These are phyloP conservation scores for Ormyrus rosae DNA, from an alignment of 2,888 invertebrate genomes.

Conservation along the genomic window DNA sequence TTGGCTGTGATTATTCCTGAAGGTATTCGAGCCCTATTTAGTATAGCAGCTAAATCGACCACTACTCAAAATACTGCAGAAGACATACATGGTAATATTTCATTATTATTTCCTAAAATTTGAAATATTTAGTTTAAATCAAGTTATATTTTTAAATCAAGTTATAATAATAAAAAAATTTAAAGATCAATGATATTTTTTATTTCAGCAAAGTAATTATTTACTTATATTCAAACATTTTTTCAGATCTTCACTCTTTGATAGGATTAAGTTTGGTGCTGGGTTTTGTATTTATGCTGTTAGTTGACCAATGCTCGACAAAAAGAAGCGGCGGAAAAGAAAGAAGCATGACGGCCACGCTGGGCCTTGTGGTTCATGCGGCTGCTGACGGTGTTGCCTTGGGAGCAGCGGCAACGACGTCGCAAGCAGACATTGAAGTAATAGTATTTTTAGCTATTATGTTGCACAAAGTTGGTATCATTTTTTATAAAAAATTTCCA, in stretches of 20 bases:
- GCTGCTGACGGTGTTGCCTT: conserved; percentile 99
- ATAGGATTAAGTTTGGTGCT: conserved; percentile 95
- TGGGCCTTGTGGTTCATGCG: conserved; percentile 98
- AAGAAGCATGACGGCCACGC: conserved; percentile 93
- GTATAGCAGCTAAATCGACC: conserved; percentile 45
- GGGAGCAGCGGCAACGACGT: conserved; percentile 98
- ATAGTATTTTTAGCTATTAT: conserved; percentile 99
- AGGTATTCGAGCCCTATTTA: conserved; percentile 90
- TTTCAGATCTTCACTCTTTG: conserved; percentile 83
- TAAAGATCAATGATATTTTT: conserved; percentile 1
- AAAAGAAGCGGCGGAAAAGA: conserved; percentile 81
- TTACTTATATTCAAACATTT: background rate
- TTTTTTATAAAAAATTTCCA: conserved; percentile 1
- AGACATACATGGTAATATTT: too few species aligned
- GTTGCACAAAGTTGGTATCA: conserved; percentile 89
- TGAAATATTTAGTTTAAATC: too few species aligned
- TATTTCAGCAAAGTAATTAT: conserved; percentile 11
- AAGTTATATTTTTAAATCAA: background rate
- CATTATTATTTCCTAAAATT: too few species aligned
- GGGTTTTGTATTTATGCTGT: conserved; percentile 98
- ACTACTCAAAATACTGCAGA: conserved; percentile 58
- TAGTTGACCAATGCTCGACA: conserved; percentile 91
- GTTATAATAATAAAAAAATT: background rate
- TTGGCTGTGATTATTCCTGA: conserved; percentile 99
- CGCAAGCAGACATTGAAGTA: conserved; percentile 96